Evolutionary conservation across 2,888 invertebrate genomes (phyloP).

Genomic region (Andrena fulva): DNA sequence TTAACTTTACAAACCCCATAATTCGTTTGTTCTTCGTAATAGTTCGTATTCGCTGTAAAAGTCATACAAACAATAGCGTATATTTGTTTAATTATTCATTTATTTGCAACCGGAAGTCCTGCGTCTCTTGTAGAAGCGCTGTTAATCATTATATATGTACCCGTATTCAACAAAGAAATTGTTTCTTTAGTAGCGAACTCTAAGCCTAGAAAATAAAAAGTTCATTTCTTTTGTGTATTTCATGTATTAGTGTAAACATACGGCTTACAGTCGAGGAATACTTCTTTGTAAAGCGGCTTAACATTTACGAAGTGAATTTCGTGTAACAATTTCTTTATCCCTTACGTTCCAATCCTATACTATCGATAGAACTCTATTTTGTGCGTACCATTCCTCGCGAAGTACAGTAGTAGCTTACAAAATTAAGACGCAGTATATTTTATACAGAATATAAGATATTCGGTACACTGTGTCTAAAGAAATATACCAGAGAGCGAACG

Average conservation of each 20-base stretch:
- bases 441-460: constrained; percentile 19
- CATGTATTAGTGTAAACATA: constrained; percentile 18
- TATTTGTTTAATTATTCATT: no score
- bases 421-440: constrained; percentile 25
- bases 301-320: constrained; percentile 32
- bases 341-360: constrained; percentile 15
- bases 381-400: constrained; percentile 27
- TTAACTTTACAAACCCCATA: no score
- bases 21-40: no score
- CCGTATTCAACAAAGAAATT: neutral
- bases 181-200: neutral
- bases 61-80: no score
- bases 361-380: constrained; percentile 33
- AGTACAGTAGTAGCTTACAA: constrained; percentile 26
- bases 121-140: no score
- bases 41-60: no score
- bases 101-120: no score
- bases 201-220: neutral
- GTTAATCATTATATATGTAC: no score
- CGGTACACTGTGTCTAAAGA: constrained; percentile 8
- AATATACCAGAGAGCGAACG: constrained; percentile 29
- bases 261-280: constrained; percentile 4
- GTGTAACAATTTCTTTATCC: constrained; percentile 32
- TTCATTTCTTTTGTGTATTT: constrained; percentile 7
- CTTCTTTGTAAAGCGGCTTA: neutral